Evolutionary conservation across 2,888 invertebrate species (phyloP), one percentile per base, ranked within the genome.

Genomic region (Drosophila neonasuta): DNA sequence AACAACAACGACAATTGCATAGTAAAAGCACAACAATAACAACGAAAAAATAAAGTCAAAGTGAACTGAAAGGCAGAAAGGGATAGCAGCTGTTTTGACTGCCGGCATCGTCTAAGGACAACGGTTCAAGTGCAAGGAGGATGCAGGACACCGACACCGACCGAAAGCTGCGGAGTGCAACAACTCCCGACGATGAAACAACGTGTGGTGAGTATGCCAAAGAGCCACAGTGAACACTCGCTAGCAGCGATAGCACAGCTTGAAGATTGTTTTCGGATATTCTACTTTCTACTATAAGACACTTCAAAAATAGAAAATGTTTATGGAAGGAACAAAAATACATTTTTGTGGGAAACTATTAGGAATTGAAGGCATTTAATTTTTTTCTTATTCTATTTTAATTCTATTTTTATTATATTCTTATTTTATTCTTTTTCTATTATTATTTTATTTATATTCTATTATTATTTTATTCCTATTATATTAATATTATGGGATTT

Each of bases 71-170:
- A 58, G 34, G 49, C 7, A 70, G 71, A 85, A 86, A 81, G 82
- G 83, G 89, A 89, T 77, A 77, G 78, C 77, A 68, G 68, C 72
- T 60, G 78, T 62, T 62, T 68, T 51, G 61, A 44, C 42, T 58
- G 46, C 42, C 49, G 51, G 32, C 58, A 13, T 66, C 63, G 61
- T 32, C 55, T 55, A 88, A 88, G 89, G 89, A 87, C 86, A 89
- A 82, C 78, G 87, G 89, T 89, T 89, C 89, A 89, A 89, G 89
- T 88, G 90, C 90, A 89, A 89, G 76, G 82, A 88, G 88, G 84
- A 88, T 82, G 88, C 83, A 82, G 73, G 67, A 56, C 71, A 57
- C 66, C 74, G 67, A 56, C 71, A 57, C 66, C 74, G 52, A 49
- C 58, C 55, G 56, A 39, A 24, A 6, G 24, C 24, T 24, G n/a